Conservation (phyloP, 2,888 invertebrate genomes). For the Escarpia spicata region DNA sequence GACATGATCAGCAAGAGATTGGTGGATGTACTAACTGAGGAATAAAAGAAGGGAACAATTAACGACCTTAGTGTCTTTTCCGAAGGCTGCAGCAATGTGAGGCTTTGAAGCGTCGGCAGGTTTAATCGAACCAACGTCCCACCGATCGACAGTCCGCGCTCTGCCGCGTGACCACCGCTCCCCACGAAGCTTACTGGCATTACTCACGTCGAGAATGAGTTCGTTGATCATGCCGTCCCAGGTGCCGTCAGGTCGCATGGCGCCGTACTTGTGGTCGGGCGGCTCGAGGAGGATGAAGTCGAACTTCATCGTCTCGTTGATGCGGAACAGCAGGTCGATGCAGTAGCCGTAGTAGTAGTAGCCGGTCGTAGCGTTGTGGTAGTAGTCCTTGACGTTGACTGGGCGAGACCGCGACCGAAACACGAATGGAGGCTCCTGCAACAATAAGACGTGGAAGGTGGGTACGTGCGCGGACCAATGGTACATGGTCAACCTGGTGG, state of each 20-base stretch:
- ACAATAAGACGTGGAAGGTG: slow-evolving; percentile 28
- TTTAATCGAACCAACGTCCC: too few species aligned
- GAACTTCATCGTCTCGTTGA: slow-evolving; percentile 82
- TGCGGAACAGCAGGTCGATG: slow-evolving; percentile 90
- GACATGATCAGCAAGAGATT: too few species aligned
- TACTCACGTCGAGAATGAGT: slow-evolving; percentile 54
- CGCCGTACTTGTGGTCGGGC: slow-evolving; percentile 85
- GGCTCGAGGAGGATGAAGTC: slow-evolving; percentile 79
- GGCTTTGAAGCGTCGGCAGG: too few species aligned
- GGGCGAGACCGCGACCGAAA: slow-evolving; percentile 46
- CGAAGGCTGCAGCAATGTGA: too few species aligned
- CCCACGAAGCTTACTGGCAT: neutral
- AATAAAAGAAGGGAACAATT: too few species aligned
- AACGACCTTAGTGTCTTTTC: too few species aligned
- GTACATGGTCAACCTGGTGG: too few species aligned
- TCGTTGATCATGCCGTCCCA: slow-evolving; percentile 62
- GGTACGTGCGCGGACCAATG: neutral
- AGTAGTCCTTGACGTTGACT: slow-evolving; percentile 35
- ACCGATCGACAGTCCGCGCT: too few species aligned
- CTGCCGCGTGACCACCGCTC: too few species aligned
- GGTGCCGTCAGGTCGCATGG: slow-evolving; percentile 75
- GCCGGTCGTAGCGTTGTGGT: slow-evolving; percentile 24
- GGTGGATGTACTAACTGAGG: too few species aligned
- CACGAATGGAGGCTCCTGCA: slow-evolving; percentile 69
- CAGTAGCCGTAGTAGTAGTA: slow-evolving; percentile 79